Evolutionary conservation across 2,113 vertebrate species (phyloP).

Genomic region (Oreochromis tanganicae): DNA sequence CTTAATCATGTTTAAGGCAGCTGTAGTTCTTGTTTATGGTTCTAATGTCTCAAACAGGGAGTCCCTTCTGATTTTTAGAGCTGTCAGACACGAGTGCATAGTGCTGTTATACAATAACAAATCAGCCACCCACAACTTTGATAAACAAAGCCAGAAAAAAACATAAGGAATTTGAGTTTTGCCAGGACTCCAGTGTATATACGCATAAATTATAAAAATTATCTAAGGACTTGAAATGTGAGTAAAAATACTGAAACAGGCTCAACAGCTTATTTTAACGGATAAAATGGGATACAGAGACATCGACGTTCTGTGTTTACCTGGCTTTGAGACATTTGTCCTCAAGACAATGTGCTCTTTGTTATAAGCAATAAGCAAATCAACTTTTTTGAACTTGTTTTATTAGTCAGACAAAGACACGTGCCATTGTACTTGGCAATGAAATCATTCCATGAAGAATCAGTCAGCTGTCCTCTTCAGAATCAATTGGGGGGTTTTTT

Average conservation of each 20-base stretch:
- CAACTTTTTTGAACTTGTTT: background rate
- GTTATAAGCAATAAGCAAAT: background rate
- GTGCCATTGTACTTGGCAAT: background rate
- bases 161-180: background rate
- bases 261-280: background rate
- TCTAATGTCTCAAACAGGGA: background rate
- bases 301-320: background rate
- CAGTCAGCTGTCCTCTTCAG: background rate
- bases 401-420: background rate
- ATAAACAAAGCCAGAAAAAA: background rate
- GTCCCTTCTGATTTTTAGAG: background rate
- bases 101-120: background rate
- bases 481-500: rapidly evolving
- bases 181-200: background rate
- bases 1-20: background rate
- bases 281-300: background rate
- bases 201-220: background rate
- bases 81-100: background rate
- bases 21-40: background rate
- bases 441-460: background rate
- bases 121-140: background rate
- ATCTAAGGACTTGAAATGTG: background rate
- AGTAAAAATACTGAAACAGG: background rate
- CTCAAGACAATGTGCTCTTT: background rate
- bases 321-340: background rate